Evolutionary conservation across 2,888 invertebrate species (phyloP).

Genomic region (Nephrotoma guestfalica): DNA sequence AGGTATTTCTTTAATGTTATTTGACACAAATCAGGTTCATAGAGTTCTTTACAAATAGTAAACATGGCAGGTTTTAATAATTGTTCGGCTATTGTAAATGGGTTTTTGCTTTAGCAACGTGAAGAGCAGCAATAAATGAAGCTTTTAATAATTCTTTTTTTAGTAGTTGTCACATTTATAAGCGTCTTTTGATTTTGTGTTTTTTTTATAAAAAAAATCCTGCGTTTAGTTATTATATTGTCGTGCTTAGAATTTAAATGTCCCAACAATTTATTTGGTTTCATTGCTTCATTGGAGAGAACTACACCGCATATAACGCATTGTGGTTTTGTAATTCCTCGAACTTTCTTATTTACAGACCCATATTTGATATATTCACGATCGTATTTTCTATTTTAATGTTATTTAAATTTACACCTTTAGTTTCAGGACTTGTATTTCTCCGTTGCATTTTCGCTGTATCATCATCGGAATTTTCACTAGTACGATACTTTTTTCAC

Average conservation of each 20-base stretch:
- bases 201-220: constrained; percentile 4
- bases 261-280: constrained; percentile 5
- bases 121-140: constrained; percentile 1
- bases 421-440: too few species aligned
- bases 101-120: constrained; percentile 5
- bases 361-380: too few species aligned
- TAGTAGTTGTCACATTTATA: neutral
- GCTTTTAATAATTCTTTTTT: constrained; percentile 5
- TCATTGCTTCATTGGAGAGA: too few species aligned
- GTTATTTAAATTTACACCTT: too few species aligned
- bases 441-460: too few species aligned
- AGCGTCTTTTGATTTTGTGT: constrained; percentile 1
- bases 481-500: too few species aligned
- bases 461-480: too few species aligned
- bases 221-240: constrained; percentile 4
- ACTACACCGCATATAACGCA: too few species aligned
- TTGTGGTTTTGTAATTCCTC: too few species aligned
- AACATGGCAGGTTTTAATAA: constrained; percentile 5
- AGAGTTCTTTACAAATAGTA: constrained; percentile 6
- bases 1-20: constrained; percentile 5
- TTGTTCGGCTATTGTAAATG: constrained; percentile 6
- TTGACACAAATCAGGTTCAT: neutral
- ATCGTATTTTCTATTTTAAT: too few species aligned
- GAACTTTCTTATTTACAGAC: too few species aligned
- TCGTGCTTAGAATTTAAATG: constrained; percentile 6